Evolutionary conservation across 2,797 vertebrate species (phyloP).

Genomic region (Halcyon chelicuti): DNA sequence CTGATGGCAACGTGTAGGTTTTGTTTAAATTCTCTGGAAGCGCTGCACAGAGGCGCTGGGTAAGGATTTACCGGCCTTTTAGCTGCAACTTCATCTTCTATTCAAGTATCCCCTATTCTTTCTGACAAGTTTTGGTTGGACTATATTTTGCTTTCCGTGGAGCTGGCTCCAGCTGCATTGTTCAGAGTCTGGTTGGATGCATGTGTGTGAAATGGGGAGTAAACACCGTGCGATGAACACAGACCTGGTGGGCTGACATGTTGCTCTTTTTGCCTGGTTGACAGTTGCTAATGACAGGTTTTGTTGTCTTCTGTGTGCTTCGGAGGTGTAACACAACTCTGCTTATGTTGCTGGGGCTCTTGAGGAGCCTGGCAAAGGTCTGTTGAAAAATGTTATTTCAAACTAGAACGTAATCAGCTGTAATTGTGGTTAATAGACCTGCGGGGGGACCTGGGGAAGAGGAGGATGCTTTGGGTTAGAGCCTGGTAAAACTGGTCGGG

Average conservation of each 20-base stretch:
- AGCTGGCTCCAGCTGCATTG: not conserved
- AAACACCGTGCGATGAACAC: fast-evolving
- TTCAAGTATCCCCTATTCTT: not conserved
- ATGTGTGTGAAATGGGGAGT: not conserved
- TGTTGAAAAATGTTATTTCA: not conserved
- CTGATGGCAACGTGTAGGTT: not conserved
- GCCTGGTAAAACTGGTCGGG: not conserved
- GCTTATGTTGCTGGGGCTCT: fast-evolving
- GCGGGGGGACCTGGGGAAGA: fast-evolving
- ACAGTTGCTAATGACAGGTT: not conserved
- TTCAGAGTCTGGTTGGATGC: not conserved
- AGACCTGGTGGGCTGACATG: not conserved
- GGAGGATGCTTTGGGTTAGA: not conserved
- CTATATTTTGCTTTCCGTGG: not conserved
- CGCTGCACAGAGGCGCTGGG: not conserved
- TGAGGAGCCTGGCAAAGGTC: fast-evolving
- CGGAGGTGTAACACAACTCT: not conserved
- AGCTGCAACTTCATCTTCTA: not conserved
- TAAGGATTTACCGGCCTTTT: not conserved
- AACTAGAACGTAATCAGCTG: not conserved
- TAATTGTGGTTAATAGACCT: fast-evolving
- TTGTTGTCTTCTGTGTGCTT: not conserved
- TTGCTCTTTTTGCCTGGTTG: not conserved
- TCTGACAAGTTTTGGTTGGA: not conserved
- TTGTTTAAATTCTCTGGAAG: not conserved